Percentiles rank a stretch among this genome's conserved stretches.
Evolutionary conservation across 2,797 vertebrate genomes (phyloP).

Genomic region (Sebastes cheni): DNA sequence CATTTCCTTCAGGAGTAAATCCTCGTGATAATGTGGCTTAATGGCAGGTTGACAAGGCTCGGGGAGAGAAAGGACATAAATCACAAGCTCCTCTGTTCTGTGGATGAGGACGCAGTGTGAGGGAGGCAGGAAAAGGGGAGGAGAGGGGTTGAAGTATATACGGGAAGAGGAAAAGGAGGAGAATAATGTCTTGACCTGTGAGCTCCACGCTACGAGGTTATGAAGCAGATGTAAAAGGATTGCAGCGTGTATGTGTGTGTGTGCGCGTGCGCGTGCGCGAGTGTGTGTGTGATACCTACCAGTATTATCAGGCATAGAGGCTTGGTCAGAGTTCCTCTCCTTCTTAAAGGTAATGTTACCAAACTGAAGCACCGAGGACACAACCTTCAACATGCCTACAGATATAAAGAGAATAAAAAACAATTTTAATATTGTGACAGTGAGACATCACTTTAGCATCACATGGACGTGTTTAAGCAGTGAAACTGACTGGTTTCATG

Average conservation of each 20-base stretch:
- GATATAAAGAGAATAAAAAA: conserved; percentile 24
- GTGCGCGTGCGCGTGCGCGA: background rate
- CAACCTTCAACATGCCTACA: conserved; percentile 96
- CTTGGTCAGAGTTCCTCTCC: conserved; percentile 97
- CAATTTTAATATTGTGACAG: background rate
- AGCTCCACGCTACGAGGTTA: conserved; percentile 6
- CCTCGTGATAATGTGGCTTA: conserved; percentile 52
- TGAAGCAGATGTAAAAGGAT: conserved; percentile 22
- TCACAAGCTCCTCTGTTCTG: conserved; percentile 36
- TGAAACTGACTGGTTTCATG: background rate
- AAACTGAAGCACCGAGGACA: conserved; percentile 96
- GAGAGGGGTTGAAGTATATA: conserved; percentile 46
- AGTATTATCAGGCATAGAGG: conserved; percentile 99
- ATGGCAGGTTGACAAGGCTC: conserved; percentile 51
- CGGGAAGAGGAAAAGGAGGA: conserved; percentile 43
- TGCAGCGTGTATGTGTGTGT: background rate
- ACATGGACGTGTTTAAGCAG: background rate
- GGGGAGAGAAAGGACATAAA: conserved; percentile 38
- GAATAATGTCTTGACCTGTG: conserved; percentile 31
- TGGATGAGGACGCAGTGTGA: conserved; percentile 13
- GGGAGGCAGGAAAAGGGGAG: conserved; percentile 16
- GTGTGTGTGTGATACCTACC: conserved; percentile 72
- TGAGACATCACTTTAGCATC: background rate
- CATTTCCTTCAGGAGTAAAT: conserved; percentile 66
- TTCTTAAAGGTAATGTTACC: conserved; percentile 99